A percentile compares a stretch with the other conserved stretches of the same genome.
These are phyloP conservation scores for Eueremaeus valkanovi DNA, from an alignment of 2,888 invertebrate genomes.

Conservation along the genomic window DNA sequence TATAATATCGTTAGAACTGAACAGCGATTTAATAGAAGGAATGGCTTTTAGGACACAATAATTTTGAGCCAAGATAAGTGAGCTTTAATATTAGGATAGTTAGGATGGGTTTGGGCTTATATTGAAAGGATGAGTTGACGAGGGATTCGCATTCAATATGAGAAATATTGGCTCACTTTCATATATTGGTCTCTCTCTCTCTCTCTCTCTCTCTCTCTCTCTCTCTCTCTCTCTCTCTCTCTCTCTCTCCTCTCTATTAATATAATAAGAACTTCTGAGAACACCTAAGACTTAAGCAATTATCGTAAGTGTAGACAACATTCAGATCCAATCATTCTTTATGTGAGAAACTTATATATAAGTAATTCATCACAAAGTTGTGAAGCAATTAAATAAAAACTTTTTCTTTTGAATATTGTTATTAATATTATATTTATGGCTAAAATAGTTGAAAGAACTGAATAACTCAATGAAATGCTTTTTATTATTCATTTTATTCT, in stretches of 20 bases:
- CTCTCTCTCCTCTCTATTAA: no score
- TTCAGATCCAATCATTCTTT: conserved; percentile 6
- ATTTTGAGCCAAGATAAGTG: not conserved
- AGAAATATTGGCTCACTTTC: not conserved
- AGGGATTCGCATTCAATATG: not conserved
- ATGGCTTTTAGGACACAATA: not conserved
- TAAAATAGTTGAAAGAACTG: not conserved
- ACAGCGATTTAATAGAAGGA: not conserved
- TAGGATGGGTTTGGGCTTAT: no score
- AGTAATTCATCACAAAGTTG: not conserved
- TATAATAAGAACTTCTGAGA: no score
- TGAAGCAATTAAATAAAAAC: not conserved
- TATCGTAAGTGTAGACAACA: not conserved
- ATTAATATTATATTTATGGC: not conserved
- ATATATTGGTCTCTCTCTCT: not conserved
- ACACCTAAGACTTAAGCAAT: conserved; percentile 1
- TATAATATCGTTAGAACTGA: not conserved
- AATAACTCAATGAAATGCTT: no score
- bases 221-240: no score
- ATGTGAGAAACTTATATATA: no score
- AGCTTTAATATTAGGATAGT: not conserved
- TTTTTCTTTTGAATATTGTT: not conserved
- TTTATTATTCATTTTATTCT: not conserved
- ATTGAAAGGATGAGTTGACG: not conserved
- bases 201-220: not conserved